Evolutionary conservation across 2,797 vertebrate species (phyloP).

Genomic region (Harpagifer antarcticus): DNA sequence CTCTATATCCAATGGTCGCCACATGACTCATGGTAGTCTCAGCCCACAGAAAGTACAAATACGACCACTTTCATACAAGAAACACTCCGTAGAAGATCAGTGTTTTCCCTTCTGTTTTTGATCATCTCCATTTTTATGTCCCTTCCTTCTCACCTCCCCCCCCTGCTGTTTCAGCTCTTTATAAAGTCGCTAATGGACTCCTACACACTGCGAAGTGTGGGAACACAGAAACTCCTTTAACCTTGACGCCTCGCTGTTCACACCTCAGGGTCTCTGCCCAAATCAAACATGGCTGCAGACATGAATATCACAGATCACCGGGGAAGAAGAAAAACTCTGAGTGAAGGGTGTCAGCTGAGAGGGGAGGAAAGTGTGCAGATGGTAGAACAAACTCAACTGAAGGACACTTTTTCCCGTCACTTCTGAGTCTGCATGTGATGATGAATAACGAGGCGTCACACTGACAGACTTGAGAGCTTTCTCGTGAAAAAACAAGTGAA

Average conservation of each 20-base stretch:
- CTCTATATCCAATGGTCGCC: too few species aligned
- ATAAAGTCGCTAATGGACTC: conserved; percentile 16
- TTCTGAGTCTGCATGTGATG: not conserved
- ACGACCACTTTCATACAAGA: too few species aligned
- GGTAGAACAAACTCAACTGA: not conserved
- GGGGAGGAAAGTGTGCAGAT: not conserved
- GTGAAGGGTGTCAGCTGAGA: conserved; percentile 4
- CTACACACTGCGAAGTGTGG: not conserved
- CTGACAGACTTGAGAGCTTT: not conserved
- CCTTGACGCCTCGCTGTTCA: conserved; percentile 10
- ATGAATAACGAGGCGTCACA: conserved; percentile 20
- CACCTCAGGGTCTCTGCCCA: conserved; percentile 19
- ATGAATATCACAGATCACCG: not conserved
- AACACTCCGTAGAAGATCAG: too few species aligned
- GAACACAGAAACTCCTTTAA: conserved; percentile 35
- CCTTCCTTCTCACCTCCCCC: not conserved
- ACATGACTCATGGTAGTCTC: too few species aligned
- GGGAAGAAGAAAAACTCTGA: not conserved
- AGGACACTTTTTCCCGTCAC: conserved; percentile 13
- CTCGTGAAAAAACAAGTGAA: not conserved
- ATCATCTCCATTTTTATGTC: not conserved
- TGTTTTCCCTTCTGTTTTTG: not conserved
- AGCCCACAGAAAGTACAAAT: too few species aligned
- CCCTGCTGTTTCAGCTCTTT: not conserved
- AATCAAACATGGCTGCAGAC: conserved; percentile 37